Evolutionary conservation across 23 tunicate species (phyloP).

Genomic region (Ciona savignyi): DNA sequence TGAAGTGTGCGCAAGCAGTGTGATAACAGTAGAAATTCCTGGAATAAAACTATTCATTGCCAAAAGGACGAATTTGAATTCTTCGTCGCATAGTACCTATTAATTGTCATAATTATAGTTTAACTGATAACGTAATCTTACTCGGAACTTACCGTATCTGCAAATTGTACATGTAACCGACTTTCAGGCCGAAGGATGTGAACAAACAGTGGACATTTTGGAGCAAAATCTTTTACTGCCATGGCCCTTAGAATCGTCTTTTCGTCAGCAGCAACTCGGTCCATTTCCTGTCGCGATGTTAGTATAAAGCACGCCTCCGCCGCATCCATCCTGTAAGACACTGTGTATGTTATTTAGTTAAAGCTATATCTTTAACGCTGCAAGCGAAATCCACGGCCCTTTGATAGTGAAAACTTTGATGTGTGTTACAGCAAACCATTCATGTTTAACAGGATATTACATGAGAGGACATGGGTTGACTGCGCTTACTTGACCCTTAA

Average conservation of each 20-base stretch:
- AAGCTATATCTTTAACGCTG: no score
- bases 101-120: no score
- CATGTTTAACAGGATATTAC: no score
- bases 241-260: constrained; percentile 94
- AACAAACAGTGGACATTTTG: constrained; percentile 81
- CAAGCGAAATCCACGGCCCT: no score
- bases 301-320: constrained; percentile 94
- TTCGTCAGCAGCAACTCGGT: constrained; percentile 87
- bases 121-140: no score
- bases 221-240: constrained; percentile 98
- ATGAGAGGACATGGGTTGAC: no score
- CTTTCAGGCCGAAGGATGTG: constrained; percentile 89
- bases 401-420: no score
- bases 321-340: constrained; percentile 56
- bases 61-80: constrained; percentile 86
- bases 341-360: no score
- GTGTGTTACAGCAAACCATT: no score
- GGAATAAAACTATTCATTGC: constrained; percentile 99
- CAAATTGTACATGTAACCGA: constrained; percentile 84
- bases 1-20: constrained; percentile 96
- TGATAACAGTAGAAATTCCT: constrained; percentile 86
- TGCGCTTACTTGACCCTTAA: constrained; percentile 82
- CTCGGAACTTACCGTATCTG: constrained; percentile 80
- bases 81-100: constrained; percentile 95
- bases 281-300: constrained; percentile 85